Conservation (phyloP, 2,888 invertebrate species). For the Phrixothrix hirtus region DNA sequence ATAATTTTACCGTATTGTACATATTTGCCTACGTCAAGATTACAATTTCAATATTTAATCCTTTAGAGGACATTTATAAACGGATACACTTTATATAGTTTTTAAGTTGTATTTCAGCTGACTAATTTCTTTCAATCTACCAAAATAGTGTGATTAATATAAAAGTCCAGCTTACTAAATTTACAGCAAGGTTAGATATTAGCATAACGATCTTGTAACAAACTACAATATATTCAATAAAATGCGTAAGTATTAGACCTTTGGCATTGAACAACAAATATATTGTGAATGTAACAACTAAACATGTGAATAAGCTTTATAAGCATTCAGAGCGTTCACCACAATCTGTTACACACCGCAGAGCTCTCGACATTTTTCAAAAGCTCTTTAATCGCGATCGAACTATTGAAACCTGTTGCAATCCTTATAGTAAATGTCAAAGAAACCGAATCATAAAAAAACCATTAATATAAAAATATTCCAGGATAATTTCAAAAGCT, state of each 20-base stretch:
- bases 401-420: slow-evolving; percentile 57
- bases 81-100: not conserved
- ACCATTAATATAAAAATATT: no score
- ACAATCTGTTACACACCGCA: slow-evolving; percentile 54
- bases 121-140: slow-evolving; percentile 2
- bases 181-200: slow-evolving; percentile 5
- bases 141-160: slow-evolving; percentile 15
- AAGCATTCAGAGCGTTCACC: slow-evolving; percentile 40
- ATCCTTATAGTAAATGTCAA: slow-evolving; percentile 43
- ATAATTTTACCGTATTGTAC: no score
- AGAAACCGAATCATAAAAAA: no score
- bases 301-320: slow-evolving; percentile 47
- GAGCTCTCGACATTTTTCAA: slow-evolving; percentile 54
- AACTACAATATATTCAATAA: slow-evolving; percentile 5
- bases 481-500: not conserved
- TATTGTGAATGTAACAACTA: slow-evolving; percentile 37
- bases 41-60: no score
- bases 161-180: slow-evolving; percentile 10
- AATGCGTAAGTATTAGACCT: slow-evolving; percentile 1
- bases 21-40: no score
- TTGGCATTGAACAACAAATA: slow-evolving; percentile 15
- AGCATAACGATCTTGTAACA: slow-evolving; percentile 4
- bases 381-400: slow-evolving; percentile 56
- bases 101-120: slow-evolving; percentile 5
- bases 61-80: not conserved